Evolutionary conservation across 2,113 vertebrate species (phyloP).

Genomic region (Atractosteus spatula): DNA sequence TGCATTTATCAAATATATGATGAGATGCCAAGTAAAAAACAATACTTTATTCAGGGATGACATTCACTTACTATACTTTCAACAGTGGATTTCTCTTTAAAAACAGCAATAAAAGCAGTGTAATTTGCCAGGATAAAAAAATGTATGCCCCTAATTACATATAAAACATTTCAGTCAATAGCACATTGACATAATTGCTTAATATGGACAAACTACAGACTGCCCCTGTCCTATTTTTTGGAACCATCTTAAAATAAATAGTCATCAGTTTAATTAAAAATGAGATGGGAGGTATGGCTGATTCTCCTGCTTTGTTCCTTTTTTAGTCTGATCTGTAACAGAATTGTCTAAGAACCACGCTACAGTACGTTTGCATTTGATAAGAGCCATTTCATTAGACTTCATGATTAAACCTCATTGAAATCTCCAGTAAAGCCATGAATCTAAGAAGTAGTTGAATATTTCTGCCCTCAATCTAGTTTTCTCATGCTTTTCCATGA

Average conservation of each 20-base stretch:
- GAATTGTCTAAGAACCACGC: neutral
- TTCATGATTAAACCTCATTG: too few species aligned
- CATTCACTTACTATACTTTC: neutral
- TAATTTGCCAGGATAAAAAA: neutral
- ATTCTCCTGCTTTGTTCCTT: neutral
- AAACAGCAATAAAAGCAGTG: slow-evolving; percentile 1
- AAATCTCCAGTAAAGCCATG: too few species aligned
- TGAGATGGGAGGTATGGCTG: neutral
- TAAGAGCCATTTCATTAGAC: too few species aligned
- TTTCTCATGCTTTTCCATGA: too few species aligned
- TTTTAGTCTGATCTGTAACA: neutral
- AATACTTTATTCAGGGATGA: neutral
- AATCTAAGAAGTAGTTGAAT: too few species aligned
- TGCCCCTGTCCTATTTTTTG: neutral
- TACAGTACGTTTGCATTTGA: too few species aligned
- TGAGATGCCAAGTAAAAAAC: neutral
- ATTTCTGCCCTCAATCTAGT: too few species aligned
- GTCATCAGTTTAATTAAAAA: neutral
- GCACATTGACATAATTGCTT: slow-evolving; percentile 21
- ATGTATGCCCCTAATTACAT: slow-evolving; percentile 9
- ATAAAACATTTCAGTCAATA: slow-evolving; percentile 8
- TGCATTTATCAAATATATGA: too few species aligned
- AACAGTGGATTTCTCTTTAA: neutral
- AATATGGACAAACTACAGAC: neutral
- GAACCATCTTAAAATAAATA: too few species aligned